Evolutionary conservation across 2,888 invertebrate species (phyloP), one percentile per base, ranked within the genome.

Genomic region (Morinoia aosen): DNA sequence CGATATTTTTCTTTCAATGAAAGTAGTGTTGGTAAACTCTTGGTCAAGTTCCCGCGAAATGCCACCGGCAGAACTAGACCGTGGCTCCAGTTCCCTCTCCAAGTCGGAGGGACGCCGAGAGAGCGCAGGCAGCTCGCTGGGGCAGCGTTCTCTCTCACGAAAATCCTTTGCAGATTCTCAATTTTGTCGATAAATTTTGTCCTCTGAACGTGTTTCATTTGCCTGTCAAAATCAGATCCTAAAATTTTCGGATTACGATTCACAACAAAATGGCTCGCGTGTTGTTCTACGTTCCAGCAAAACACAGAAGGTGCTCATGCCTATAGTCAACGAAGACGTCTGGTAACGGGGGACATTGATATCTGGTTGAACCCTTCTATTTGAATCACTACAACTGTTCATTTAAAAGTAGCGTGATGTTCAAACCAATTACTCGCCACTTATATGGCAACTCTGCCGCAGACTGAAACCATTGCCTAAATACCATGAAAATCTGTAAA

Each of bases 181-280:
- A 93, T 93, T 93, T 93, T 93, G 93, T 93, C 93, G 57, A 93
- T 93, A 93, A 93, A 93, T 57, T 93, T 57, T 56, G 40, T 57
- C 93, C 93, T 93, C 93, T 33, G 33, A 90, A 40, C 40, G 5
- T 90, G 40, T 90, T 90, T 90, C 90, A 90, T 90, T 90, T 76
- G 16, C 76, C 76, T 25, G 8, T 12, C 25, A 76, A 33, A 76
- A 33, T 76, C 61, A 19, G 5, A 48, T 48, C 3, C 48, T 48
- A 2, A 48, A 48, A 48, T 48, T 48, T 4, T 4, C 48, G 48
- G 48, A 48, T 48, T 2, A 2, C 48, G 48, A 2, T 5, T 5
- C 5, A 48, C 48, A 10, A 33, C 25, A 33, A 16, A 76, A 76
- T 76, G 76, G 33, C 10, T 76, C 2, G 33, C 25, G 76, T 33